Evolutionary conservation across 2,888 invertebrate species (phyloP), one percentile per base, ranked within the genome.

Genomic region (Holacanthella duospinosa): DNA sequence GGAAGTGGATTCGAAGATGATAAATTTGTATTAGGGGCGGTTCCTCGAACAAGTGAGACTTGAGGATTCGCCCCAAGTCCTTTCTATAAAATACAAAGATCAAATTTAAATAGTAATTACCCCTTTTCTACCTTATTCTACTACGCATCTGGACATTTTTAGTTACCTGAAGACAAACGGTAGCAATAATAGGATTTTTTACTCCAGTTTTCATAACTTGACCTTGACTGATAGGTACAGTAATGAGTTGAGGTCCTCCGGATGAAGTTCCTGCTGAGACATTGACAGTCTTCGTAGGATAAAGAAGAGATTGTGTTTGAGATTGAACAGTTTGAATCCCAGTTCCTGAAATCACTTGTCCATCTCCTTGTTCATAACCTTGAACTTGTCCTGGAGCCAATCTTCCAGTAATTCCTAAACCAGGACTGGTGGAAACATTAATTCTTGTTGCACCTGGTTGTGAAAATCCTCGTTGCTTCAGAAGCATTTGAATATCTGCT

Each of bases 401-500:
- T n/a, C n/a, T n/a, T n/a, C n/a, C n/a, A n/a, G n/a, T n/a, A n/a
- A n/a, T n/a, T 6, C 9, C 16, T 36, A 36, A 36, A 9, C 6
- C 9, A 9, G 36, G 36, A 36, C 16, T 36, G 6, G 16, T 36
- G 9, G 48, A 48, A 4, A 48, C 48, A 21, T 21, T 48, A 4
- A 48, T 48, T n/a, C 48, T 9, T 9, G 48, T 4, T n/a, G n/a
- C n/a, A n/a, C n/a, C n/a, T 6, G 61, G 65, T 29, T 53, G 59
- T 4, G 66, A 56, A 26, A 69, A 54, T 0, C 70, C 71, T 59
- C 70, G 70, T 19, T 71, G 72, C 54, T 72, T 72, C 25, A 72
- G 59, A 36, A 72, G 65, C 1, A 68, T 66, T 44, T 66, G 66
- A 2, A 71, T 64, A 44, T 72, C 72, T 1, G 72, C 68, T 9